Percentiles rank a stretch among this genome's conserved stretches.
phyloP scores from a whole-genome alignment of 2,113 vertebrate species.

The Cranoglanis bouderius region DNA sequence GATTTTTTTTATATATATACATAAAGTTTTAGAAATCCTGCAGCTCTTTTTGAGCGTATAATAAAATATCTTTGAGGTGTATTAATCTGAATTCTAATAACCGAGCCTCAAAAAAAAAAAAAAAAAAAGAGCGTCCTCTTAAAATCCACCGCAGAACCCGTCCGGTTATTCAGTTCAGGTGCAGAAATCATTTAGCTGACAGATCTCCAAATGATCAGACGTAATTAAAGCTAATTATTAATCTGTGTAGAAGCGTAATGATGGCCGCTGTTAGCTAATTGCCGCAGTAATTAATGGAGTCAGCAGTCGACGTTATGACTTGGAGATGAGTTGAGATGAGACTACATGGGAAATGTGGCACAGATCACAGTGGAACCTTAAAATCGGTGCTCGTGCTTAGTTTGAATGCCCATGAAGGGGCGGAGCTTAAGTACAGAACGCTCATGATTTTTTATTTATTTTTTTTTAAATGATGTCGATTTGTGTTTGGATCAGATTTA shows the following conservation, averaged over 20 bases:
- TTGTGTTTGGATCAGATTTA: neutral
- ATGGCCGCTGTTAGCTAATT: neutral
- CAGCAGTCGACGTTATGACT: neutral
- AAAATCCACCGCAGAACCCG: too few relatives aligned
- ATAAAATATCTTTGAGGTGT: constrained; percentile 26
- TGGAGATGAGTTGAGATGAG: neutral
- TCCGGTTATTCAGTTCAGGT: neutral
- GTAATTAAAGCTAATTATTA: constrained; percentile 1
- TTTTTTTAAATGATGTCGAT: neutral
- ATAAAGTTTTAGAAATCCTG: neutral
- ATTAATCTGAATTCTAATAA: constrained; percentile 25
- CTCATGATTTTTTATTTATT: neutral
- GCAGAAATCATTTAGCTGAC: neutral
- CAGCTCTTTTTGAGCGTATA: constrained; percentile 3
- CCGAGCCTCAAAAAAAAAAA: neutral
- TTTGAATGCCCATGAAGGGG: neutral
- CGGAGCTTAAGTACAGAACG: neutral
- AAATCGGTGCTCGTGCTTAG: neutral
- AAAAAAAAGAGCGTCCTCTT: neutral
- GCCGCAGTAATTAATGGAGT: constrained; percentile 13
- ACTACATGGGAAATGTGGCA: neutral
- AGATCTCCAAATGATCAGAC: neutral
- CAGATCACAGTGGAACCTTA: neutral
- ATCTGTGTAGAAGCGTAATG: neutral
- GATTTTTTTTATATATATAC: too few relatives aligned